Evolutionary conservation across 1,140 invertebrate species (phyloP).

Genomic region (Zaprionus lachaisei): DNA sequence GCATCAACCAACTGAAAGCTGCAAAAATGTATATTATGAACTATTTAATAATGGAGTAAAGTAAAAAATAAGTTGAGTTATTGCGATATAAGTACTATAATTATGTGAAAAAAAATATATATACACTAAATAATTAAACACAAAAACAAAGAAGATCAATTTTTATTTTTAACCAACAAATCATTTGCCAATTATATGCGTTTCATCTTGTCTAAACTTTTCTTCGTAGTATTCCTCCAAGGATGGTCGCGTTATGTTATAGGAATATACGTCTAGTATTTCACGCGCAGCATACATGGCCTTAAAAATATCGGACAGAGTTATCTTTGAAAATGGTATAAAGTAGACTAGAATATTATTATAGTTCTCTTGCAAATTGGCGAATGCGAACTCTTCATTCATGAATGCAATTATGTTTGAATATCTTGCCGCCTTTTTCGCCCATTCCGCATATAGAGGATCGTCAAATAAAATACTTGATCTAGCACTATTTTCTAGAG

Average conservation of each 20-base stretch:
- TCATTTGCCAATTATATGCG: fast-evolving
- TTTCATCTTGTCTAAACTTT: neutral
- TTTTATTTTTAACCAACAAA: neutral
- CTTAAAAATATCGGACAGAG: slow-evolving; percentile 12
- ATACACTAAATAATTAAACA: too few species aligned
- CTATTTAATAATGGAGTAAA: neutral
- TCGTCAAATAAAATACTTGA: neutral
- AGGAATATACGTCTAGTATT: slow-evolving; percentile 6
- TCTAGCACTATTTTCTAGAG: neutral
- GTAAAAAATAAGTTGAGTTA: too few species aligned
- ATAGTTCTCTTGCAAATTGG: slow-evolving; percentile 4
- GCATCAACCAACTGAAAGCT: neutral
- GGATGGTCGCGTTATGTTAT: neutral
- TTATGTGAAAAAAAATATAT: too few species aligned
- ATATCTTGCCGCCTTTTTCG: neutral
- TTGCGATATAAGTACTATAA: too few species aligned
- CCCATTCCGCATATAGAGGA: neutral
- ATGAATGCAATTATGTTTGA: slow-evolving; percentile 2
- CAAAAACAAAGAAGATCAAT: too few species aligned
- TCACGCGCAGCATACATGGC: slow-evolving; percentile 10
- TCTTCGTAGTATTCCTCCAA: slow-evolving; percentile 14
- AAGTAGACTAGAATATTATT: slow-evolving; percentile 12
- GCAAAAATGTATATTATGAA: neutral
- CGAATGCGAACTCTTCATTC: slow-evolving; percentile 1
- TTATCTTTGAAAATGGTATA: slow-evolving; percentile 3